These are phyloP conservation scores for Agrochola litura DNA, from an alignment of 2,888 invertebrate species.

Conservation along the genomic window DNA sequence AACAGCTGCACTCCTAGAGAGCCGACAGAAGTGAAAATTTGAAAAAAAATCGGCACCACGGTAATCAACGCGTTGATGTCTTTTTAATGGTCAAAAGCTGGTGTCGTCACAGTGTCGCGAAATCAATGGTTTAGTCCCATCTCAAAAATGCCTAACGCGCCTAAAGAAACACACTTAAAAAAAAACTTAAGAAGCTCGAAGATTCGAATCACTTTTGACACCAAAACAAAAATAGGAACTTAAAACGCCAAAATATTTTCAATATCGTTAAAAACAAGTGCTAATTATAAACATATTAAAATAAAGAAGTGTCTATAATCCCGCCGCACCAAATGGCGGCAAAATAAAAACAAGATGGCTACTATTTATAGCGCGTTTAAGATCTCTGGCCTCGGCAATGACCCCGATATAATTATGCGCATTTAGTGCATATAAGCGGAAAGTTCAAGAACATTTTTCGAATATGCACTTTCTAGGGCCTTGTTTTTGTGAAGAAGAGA, in stretches of 20 bases:
- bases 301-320: slow-evolving; percentile 11
- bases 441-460: slow-evolving; percentile 28
- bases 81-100: no score
- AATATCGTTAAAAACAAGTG: slow-evolving; percentile 8
- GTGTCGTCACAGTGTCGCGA: no score
- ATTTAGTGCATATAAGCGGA: slow-evolving; percentile 8
- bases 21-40: no score
- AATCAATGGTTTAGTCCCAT: no score
- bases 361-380: slow-evolving; percentile 70
- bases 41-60: no score
- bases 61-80: no score
- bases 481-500: neutral
- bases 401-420: slow-evolving; percentile 20
- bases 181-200: no score
- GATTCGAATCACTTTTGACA: no score
- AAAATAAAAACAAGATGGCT: slow-evolving; percentile 73
- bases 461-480: slow-evolving; percentile 23
- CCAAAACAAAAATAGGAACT: no score
- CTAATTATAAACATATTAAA: slow-evolving; percentile 20
- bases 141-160: no score
- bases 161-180: no score
- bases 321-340: slow-evolving; percentile 17
- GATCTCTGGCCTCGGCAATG: slow-evolving; percentile 54
- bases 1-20: no score
- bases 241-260: slow-evolving; percentile 22